Conservation (phyloP, 2,888 invertebrate species). For the Thereva nobilitata region DNA sequence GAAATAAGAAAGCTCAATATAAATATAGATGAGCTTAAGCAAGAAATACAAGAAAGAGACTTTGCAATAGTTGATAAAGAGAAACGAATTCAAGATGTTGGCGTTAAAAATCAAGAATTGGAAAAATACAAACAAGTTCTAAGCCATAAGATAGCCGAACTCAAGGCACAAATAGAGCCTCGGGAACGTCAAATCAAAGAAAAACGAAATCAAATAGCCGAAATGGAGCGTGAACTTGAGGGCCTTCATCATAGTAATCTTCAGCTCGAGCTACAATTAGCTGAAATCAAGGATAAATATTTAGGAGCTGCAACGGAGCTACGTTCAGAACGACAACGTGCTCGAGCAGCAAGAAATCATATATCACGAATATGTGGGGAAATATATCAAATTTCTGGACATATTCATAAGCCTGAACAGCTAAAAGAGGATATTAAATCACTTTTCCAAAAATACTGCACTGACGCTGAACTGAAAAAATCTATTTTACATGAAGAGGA, state of each 20-base stretch:
- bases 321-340: slow-evolving; percentile 66
- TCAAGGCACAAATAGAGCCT: slow-evolving; percentile 85
- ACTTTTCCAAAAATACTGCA: slow-evolving; percentile 65
- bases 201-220: slow-evolving; percentile 77
- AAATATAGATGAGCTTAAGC: slow-evolving; percentile 78
- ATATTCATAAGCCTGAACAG: slow-evolving; percentile 71
- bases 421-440: slow-evolving; percentile 51
- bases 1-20: slow-evolving; percentile 74
- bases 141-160: slow-evolving; percentile 85
- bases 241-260: slow-evolving; percentile 75
- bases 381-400: slow-evolving; percentile 76
- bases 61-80: slow-evolving; percentile 84
- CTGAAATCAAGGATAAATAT: slow-evolving; percentile 77
- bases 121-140: slow-evolving; percentile 91
- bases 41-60: slow-evolving; percentile 83
- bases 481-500: slow-evolving; percentile 70
- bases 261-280: slow-evolving; percentile 70
- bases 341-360: slow-evolving; percentile 65
- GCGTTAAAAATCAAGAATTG: slow-evolving; percentile 82
- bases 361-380: slow-evolving; percentile 79
- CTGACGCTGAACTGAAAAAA: slow-evolving; percentile 69
- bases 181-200: slow-evolving; percentile 82
- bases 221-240: slow-evolving; percentile 83
- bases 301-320: slow-evolving; percentile 72
- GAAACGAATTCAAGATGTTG: slow-evolving; percentile 79